These are phyloP conservation scores for Octodon degus DNA, from an alignment of 2,113 vertebrate genomes.

Conservation along the genomic window DNA sequence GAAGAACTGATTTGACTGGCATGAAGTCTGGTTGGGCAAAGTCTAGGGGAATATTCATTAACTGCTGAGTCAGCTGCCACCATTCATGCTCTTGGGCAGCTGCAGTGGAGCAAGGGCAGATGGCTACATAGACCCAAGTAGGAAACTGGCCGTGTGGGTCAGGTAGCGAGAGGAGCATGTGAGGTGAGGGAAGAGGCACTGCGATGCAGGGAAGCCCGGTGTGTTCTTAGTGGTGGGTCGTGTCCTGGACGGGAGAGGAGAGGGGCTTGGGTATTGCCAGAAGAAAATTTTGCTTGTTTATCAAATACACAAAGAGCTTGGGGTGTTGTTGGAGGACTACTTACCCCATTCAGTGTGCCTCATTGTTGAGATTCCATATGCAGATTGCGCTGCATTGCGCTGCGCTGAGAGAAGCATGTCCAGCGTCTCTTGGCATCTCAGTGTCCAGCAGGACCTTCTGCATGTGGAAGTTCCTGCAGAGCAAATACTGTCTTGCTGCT, in stretches of 20 bases:
- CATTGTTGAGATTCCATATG: background rate
- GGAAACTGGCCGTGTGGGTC: background rate
- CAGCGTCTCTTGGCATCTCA: background rate
- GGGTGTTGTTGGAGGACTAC: background rate
- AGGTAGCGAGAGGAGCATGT: background rate
- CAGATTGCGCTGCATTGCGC: background rate
- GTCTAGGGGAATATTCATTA: conserved; percentile 52
- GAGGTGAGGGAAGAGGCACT: background rate
- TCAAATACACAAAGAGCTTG: background rate
- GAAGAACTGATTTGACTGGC: background rate
- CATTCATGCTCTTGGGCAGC: background rate
- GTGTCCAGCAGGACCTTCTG: background rate
- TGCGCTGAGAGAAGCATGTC: background rate
- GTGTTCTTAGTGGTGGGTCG: background rate
- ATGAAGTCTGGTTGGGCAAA: background rate
- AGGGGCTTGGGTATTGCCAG: background rate
- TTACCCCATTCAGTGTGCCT: conserved; percentile 23
- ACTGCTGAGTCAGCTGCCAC: background rate
- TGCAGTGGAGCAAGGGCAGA: background rate
- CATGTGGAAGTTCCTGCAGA: background rate
- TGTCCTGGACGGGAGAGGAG: background rate
- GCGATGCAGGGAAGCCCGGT: background rate
- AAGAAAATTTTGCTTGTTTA: background rate
- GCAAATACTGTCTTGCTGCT: background rate
- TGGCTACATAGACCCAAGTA: background rate